A percentile compares a stretch with the other conserved stretches of the same genome.
Conservation (phyloP, 1,140 invertebrate species). For the Musca domestica region DNA sequence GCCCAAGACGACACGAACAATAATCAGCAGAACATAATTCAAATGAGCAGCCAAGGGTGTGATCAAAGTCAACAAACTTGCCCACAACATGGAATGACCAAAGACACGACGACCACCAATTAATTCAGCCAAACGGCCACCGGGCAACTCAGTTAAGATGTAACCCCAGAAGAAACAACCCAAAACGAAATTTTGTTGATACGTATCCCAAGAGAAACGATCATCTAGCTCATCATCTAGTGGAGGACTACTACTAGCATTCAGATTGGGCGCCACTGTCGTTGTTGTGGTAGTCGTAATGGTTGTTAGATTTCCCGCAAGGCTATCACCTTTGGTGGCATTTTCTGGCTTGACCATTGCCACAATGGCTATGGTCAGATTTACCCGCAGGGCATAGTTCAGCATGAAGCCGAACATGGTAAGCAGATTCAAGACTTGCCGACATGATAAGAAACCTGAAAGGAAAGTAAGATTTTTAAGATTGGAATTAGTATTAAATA, state of each 20-base stretch:
- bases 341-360: conserved; percentile 66
- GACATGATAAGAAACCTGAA: conserved; percentile 66
- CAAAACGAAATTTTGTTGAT: conserved; percentile 74
- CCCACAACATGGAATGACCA: conserved; percentile 78
- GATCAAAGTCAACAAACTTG: conserved; percentile 77
- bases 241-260: neutral
- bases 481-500: too few relatives aligned
- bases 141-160: conserved; percentile 78
- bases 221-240: conserved; percentile 33
- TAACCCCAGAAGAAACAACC: conserved; percentile 91
- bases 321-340: conserved; percentile 21
- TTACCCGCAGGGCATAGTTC: conserved; percentile 84
- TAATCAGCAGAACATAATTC: conserved; percentile 62
- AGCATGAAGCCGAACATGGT: conserved; percentile 83
- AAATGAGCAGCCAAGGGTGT: conserved; percentile 72
- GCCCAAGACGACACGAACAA: conserved; percentile 66
- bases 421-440: conserved; percentile 78
- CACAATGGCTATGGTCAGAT: conserved; percentile 85
- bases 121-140: conserved; percentile 78
- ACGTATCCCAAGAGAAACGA: conserved; percentile 68
- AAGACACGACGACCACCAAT: conserved; percentile 77
- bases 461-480: neutral
- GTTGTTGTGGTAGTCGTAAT: conserved; percentile 22
- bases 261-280: conserved; percentile 1
- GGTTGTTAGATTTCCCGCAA: neutral